Evolutionary conservation across 2,888 invertebrate genomes (phyloP), one percentile per base, ranked within the genome.

Genomic region (Lasioglossum pauxillum): DNA sequence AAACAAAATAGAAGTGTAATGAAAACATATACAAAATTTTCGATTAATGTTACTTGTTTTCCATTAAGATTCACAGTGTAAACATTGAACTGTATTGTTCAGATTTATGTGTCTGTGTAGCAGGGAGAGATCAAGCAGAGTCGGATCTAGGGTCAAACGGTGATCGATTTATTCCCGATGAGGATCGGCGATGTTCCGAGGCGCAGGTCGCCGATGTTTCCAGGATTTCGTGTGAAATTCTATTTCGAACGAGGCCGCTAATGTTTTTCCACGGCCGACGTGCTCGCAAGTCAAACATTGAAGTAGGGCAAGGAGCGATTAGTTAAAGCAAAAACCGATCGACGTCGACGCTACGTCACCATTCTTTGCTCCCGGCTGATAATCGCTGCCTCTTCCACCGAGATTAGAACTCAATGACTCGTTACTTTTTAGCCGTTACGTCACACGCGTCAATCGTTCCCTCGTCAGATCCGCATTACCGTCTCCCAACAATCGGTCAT

Each of bases 261-360:
- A 85, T 83, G 85, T 80, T 85, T 80, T 77, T 80, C 80, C 80
- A 80, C 69, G 76, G 75, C 53, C 76, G 76, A 81, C 81, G 81
- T 75, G 84, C 75, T 81, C 80, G 78, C 27, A 69, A 72, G 14
- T 84, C 73, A 78, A 84, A 84, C 86, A 78, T 80, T 85, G 82
- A 86, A 86, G 82, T 86, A 82, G 82, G 85, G 82, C 85, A 86
- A 85, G 86, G 79, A 71, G 82, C 85, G 85, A 86, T 86, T 85
- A 86, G 64, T 79, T 85, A 80, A 82, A 38, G 72, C 76, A 78
- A 77, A 82, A 86, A 87, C 60, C 46, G 77, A 82, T 46, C 78
- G 78, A 83, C 83, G 85, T 83, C 77, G 78, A 78, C 77, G 69
- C 72, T 87, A 87, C 87, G 85, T 87, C 87, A 87, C 80, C 79